phyloP scores from a whole-genome alignment of 2,888 invertebrate genomes.

The Acleris laterana region DNA sequence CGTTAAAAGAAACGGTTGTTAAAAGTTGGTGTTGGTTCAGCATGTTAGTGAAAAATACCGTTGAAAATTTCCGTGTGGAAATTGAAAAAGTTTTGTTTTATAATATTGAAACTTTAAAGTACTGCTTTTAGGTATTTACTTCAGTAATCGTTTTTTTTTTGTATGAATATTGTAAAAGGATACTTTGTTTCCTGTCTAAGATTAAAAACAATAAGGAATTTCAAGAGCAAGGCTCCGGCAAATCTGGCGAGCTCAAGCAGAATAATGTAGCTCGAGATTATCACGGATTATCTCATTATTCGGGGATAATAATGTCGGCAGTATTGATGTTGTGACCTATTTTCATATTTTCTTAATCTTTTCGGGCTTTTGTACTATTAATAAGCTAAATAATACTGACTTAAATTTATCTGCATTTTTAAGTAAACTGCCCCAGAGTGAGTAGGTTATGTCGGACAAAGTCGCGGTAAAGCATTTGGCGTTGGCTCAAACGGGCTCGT shows the following conservation, averaged over 20 bases:
- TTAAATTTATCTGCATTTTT: no score
- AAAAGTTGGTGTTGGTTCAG: no score
- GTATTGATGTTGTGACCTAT: constrained; percentile 2
- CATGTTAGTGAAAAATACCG: constrained; percentile 8
- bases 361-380: background rate
- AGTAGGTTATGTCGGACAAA: no score
- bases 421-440: no score
- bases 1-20: constrained; percentile 12
- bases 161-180: no score
- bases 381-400: no score
- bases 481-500: no score
- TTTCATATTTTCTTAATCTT: background rate
- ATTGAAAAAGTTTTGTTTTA: no score
- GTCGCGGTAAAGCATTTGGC: no score
- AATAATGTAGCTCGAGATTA: constrained; percentile 9
- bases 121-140: no score
- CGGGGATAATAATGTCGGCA: constrained; percentile 10
- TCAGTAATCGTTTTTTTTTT: no score
- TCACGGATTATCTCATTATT: constrained; percentile 18
- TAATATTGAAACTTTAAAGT: no score
- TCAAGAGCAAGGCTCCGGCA: background rate
- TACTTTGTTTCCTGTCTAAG: background rate
- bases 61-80: background rate
- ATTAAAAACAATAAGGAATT: constrained; percentile 1
- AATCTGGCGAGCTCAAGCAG: constrained; percentile 8